Conservation (phyloP, 2,888 invertebrate species). For the Drosophila nr. perissopoda region DNA sequence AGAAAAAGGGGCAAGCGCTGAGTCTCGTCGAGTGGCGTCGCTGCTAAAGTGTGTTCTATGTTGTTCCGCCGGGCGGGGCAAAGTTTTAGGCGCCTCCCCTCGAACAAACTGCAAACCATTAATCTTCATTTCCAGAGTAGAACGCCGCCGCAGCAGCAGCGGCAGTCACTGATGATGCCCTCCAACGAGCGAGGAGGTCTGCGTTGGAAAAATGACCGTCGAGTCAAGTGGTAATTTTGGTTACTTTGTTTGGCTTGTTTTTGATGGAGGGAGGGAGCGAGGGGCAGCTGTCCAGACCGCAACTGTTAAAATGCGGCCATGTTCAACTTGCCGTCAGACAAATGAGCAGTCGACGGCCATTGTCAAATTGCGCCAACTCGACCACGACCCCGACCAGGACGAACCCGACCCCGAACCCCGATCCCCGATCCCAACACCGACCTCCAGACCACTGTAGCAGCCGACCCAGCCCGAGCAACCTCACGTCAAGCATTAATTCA, state of each 20-base stretch:
- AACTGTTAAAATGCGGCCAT: slow-evolving; percentile 76
- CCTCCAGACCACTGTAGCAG: background rate
- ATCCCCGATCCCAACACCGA: background rate
- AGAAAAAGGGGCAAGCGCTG: slow-evolving; percentile 36
- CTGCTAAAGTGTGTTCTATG: slow-evolving; percentile 71
- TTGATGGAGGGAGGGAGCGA: background rate
- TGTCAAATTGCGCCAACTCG: slow-evolving; percentile 65
- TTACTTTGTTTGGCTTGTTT: slow-evolving; percentile 69
- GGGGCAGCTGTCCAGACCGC: slow-evolving; percentile 32
- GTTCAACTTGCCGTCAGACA: slow-evolving; percentile 73
- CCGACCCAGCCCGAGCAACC: slow-evolving; percentile 20
- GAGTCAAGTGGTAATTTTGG: slow-evolving; percentile 78
- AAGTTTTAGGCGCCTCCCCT: slow-evolving; percentile 60
- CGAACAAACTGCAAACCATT: slow-evolving; percentile 72
- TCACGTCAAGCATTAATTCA: slow-evolving; percentile 78
- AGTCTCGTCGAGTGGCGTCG: slow-evolving; percentile 19
- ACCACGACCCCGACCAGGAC: slow-evolving; percentile 10
- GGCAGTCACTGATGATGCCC: slow-evolving; percentile 20
- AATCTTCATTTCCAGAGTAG: slow-evolving; percentile 81
- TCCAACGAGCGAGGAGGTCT: slow-evolving; percentile 29
- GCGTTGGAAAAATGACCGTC: slow-evolving; percentile 62
- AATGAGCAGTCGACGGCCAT: slow-evolving; percentile 67
- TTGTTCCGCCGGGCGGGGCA: slow-evolving; percentile 56
- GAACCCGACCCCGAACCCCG: slow-evolving; percentile 3
- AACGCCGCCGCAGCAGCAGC: slow-evolving; percentile 7